Conservation (phyloP, 2,888 invertebrate genomes). For the Drosophila robusta region DNA sequence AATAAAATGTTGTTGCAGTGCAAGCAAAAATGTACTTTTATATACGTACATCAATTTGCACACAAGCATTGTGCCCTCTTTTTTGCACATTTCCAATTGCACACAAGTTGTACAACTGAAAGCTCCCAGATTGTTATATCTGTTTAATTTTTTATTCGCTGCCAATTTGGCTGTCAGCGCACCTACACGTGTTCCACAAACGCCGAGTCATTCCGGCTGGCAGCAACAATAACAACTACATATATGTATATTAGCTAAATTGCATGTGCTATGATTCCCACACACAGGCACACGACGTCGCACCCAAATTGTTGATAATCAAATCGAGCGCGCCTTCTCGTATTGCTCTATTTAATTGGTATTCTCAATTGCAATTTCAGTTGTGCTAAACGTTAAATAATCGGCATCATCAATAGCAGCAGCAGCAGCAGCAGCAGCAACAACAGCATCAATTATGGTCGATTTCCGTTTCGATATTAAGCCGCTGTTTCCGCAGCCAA, state of each 20-base stretch:
- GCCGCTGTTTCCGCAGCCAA: conserved; percentile 86
- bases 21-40: no score
- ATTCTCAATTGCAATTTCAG: conserved; percentile 54
- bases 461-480: conserved; percentile 87
- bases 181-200: conserved; percentile 47
- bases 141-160: conserved; percentile 2
- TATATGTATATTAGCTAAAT: conserved; percentile 35
- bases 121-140: conserved; percentile 6
- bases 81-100: no score
- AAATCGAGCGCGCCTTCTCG: conserved; percentile 50
- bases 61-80: no score
- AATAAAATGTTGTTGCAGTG: no score
- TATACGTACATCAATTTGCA: no score
- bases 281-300: conserved; percentile 37
- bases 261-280: conserved; percentile 70
- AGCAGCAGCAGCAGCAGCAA: conserved; percentile 8
- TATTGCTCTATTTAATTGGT: conserved; percentile 75
- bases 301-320: conserved; percentile 62
- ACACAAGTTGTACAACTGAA: no score
- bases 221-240: conserved; percentile 14
- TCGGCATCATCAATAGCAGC: conserved; percentile 14
- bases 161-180: conserved; percentile 27
- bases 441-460: conserved; percentile 82
- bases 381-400: conserved; percentile 26
- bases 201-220: conserved; percentile 54